Conservation (phyloP, 1,140 invertebrate genomes). For the Bactericera cockerelli region DNA sequence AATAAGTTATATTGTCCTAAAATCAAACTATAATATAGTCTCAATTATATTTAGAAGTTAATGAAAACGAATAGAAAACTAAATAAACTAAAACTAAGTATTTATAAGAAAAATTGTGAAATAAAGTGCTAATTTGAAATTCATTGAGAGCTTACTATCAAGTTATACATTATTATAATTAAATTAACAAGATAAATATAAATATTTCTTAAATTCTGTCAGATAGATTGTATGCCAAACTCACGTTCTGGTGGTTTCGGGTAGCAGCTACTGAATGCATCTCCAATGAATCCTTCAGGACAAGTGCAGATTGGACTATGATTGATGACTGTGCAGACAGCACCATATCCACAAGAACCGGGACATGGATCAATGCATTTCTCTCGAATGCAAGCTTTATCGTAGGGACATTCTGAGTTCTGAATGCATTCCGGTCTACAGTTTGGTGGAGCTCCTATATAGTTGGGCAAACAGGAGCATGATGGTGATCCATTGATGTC, state of each 20-base stretch:
- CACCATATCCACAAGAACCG: constrained; percentile 54
- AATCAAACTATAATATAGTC: no score
- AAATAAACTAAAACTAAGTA: no score
- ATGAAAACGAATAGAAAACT: no score
- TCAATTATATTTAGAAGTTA: no score
- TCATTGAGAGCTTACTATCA: no score
- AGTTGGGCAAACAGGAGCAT: constrained; percentile 41
- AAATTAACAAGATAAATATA: no score
- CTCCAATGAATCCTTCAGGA: constrained; percentile 46
- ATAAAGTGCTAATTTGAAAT: no score
- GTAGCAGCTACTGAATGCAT: constrained; percentile 37
- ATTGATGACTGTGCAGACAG: constrained; percentile 58
- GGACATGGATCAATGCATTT: constrained; percentile 58
- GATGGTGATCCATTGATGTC: constrained; percentile 45
- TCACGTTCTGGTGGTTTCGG: constrained; percentile 3
- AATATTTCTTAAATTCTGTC: no score
- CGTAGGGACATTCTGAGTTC: constrained; percentile 47
- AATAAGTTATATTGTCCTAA: no score
- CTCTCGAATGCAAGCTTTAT: constrained; percentile 52
- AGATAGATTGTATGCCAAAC: no score
- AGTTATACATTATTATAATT: no score
- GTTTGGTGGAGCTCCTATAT: constrained; percentile 23
- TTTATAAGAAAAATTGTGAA: no score
- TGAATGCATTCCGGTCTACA: constrained; percentile 52
- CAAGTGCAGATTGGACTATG: constrained; percentile 60